These are phyloP conservation scores for Quadriops clusia DNA, from an alignment of 2,888 invertebrate species.

Conservation along the genomic window DNA sequence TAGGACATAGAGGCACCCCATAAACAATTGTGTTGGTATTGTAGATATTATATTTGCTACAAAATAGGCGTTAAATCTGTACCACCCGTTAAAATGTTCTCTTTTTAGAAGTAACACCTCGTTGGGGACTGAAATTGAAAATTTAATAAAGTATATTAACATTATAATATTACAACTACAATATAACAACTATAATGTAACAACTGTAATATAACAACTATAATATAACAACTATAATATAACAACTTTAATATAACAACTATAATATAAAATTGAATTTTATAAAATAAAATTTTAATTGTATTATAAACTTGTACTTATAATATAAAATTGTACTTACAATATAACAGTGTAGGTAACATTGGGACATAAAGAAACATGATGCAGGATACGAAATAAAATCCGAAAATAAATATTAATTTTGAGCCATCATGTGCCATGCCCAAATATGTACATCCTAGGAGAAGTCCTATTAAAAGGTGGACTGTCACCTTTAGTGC, in stretches of 20 bases:
- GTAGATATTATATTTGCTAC: constrained; percentile 60
- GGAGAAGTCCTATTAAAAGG: constrained; percentile 53
- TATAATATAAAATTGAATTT: neutral
- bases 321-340: constrained; percentile 43
- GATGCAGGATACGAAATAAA: constrained; percentile 68
- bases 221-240: neutral
- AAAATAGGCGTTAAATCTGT: constrained; percentile 67
- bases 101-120: constrained; percentile 67
- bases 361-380: constrained; percentile 71
- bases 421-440: constrained; percentile 74
- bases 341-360: constrained; percentile 68
- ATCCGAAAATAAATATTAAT: constrained; percentile 74
- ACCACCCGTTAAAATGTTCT: constrained; percentile 81
- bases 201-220: neutral
- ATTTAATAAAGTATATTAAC: no score
- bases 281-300: constrained; percentile 2
- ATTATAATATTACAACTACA: neutral
- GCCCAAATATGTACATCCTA: constrained; percentile 57
- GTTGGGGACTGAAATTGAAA: constrained; percentile 54
- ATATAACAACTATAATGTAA: neutral
- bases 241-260: neutral
- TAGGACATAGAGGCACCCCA: constrained; percentile 53
- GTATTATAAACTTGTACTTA: no score
- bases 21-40: constrained; percentile 57
- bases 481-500: constrained; percentile 57